These are phyloP conservation scores for Marcusenius ussheri DNA, from an alignment of 2,113 vertebrate species.

Conservation along the genomic window DNA sequence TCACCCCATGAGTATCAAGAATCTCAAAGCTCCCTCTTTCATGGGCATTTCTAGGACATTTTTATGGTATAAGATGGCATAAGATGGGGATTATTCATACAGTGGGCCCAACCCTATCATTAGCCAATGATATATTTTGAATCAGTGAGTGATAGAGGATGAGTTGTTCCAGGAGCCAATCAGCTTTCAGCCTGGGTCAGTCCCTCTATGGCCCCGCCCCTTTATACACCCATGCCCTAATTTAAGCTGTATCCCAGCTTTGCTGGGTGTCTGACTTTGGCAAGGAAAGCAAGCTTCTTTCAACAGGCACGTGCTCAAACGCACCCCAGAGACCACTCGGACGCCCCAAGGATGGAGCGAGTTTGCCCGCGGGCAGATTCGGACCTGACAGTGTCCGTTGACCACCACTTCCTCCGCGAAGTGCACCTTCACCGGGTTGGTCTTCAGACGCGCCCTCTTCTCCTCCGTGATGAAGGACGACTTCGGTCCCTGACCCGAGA, in stretches of 20 bases:
- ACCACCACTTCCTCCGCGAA: constrained; percentile 95
- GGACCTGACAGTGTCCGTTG: constrained; percentile 83
- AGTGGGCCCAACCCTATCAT: neutral
- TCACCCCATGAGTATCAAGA: neutral
- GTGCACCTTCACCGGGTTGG: constrained; percentile 87
- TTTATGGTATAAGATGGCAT: neutral
- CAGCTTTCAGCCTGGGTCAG: neutral
- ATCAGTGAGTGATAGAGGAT: neutral
- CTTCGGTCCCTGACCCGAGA: constrained; percentile 77
- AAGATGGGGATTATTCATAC: neutral
- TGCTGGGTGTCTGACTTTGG: neutral
- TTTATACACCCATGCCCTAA: neutral
- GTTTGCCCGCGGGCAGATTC: constrained; percentile 18
- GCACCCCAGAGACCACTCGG: neutral
- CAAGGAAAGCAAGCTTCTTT: neutral
- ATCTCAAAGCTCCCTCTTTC: too few relatives aligned
- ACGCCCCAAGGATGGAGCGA: neutral
- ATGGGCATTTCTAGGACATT: too few relatives aligned
- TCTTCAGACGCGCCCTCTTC: constrained; percentile 86
- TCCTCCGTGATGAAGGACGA: constrained; percentile 93
- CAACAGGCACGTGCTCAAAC: neutral
- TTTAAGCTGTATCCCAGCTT: neutral
- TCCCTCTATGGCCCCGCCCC: neutral
- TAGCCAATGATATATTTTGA: neutral
- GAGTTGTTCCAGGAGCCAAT: neutral